Base-by-base conservation (phyloP, 2,888 invertebrate species). In the Orchesellides sinensis region DNA sequence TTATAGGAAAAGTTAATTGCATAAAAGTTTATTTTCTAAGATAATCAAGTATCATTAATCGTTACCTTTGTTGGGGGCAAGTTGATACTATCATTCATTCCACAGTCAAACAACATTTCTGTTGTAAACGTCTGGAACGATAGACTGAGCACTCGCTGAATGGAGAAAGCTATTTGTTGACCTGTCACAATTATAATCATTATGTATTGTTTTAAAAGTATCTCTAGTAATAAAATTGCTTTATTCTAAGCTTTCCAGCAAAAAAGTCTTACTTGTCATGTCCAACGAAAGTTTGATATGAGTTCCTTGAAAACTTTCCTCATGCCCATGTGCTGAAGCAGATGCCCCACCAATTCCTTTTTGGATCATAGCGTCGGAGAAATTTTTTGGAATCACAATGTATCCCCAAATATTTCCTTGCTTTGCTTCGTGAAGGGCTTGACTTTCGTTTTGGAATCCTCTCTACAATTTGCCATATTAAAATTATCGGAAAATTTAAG, bases 161-260 rank as follows among this genome's bases (percentile, higher is more conserved):
- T 92, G 92, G 96, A 95, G 88, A 97, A 93, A 0, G 96, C 96
- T 88, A 98, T 96, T 92, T 98, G 97, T 90, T 98, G 97, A 93
- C 97, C 97, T 97, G 90, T 79, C 90, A 90, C 86, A 32, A 32
- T 8, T 3, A 23, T 8, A 56, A 56, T 56, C 23, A 23, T 23
- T 19, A 23, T 27, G 10, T 59, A 2, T 27, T 6, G 2, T 4
- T 2, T 4, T n/a, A 27, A 59, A 27, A 14, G n/a, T 17, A 27
- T 19, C 2, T 23, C 17, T 49, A 14, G 49, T 49, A 14, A 49
- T n/a, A 40, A 5, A 10, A 40, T 40, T 40, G 32, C 56, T 23
- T 8, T 2, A 17, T 49, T 29, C n/a, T 19, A 21, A 12, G 8
- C 25, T 66, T 47, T 19, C 17, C n/a, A 21, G 25, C 35, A 59